These are phyloP conservation scores for Musca vetustissima DNA, from an alignment of 1,140 invertebrate species.

Conservation along the genomic window DNA sequence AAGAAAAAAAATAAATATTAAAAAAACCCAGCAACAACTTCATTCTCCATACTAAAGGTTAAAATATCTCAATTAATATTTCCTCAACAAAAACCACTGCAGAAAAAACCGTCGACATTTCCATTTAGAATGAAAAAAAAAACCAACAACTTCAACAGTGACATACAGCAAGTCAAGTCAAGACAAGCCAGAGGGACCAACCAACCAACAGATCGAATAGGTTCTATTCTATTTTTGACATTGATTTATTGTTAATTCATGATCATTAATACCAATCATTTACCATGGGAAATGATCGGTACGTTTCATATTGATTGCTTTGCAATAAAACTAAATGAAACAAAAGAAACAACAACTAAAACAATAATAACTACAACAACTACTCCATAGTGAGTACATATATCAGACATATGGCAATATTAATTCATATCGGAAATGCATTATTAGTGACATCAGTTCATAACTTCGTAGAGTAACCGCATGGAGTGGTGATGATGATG, in stretches of 20 bases:
- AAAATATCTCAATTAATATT: conserved; percentile 11
- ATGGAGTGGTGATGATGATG: neutral
- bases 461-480: neutral
- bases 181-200: neutral
- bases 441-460: neutral
- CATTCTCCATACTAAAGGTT: conserved; percentile 1
- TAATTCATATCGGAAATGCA: conserved; percentile 21
- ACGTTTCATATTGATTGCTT: neutral
- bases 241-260: conserved; percentile 12
- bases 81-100: neutral
- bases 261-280: conserved; percentile 3
- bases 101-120: neutral
- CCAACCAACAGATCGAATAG: neutral
- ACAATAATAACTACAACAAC: neutral
- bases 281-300: neutral
- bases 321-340: neutral
- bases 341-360: conserved; percentile 1
- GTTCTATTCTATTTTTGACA: conserved; percentile 5
- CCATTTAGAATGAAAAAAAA: neutral
- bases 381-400: too few species aligned
- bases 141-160: too few species aligned
- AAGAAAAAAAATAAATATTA: conserved; percentile 18
- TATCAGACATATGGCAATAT: neutral
- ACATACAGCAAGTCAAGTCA: neutral
- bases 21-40: too few species aligned